Evolutionary conservation across 2,888 invertebrate species (phyloP), one percentile per base, ranked within the genome.

Genomic region (Spodoptera littoralis): DNA sequence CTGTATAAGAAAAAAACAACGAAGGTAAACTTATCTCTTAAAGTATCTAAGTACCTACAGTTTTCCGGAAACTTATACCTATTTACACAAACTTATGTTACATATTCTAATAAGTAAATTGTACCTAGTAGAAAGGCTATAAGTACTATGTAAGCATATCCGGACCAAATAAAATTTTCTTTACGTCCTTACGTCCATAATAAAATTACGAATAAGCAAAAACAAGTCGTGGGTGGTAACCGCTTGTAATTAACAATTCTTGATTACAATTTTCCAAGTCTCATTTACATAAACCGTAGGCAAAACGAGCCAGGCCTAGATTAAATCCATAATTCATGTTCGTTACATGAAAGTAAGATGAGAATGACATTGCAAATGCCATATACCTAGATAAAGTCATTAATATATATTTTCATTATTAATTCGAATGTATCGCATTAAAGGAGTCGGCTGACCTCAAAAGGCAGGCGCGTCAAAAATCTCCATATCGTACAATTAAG

Each of bases 271-370:
- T 86, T 83, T 86, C 84, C 82, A 79, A 83, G 78, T 66, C 73
- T 86, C 70, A 88, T 90, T 89, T 85, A 83, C 87, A 91, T 91
- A 90, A 90, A 87, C 83, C 85, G 83, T 82, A 85, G 73, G 84
- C 84, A 82, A 86, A 86, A 88, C 80, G 87, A 86, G 82, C 76
- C 61, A 76, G 73, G 76, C 70, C 81, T 85, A 86, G 84, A 89
- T 91, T 88, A 88, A 84, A 84, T 85, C 69, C 76, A 87, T 88
- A 86, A 85, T 84, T 90, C 85, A 88, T 84, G 80, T 74, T 73
- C 60, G 60, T 79, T 67, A 75, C 75, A 73, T 73, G 71, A 74
- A 65, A 73, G 60, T 65, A 67, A 68, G 64, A 61, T 55, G 66
- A 70, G 55, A 69, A 77, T 67, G 73, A 74, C 76, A 68, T 70